Evolutionary conservation across 1,140 invertebrate species (phyloP).

Genomic region (Odontomachus brunneus): DNA sequence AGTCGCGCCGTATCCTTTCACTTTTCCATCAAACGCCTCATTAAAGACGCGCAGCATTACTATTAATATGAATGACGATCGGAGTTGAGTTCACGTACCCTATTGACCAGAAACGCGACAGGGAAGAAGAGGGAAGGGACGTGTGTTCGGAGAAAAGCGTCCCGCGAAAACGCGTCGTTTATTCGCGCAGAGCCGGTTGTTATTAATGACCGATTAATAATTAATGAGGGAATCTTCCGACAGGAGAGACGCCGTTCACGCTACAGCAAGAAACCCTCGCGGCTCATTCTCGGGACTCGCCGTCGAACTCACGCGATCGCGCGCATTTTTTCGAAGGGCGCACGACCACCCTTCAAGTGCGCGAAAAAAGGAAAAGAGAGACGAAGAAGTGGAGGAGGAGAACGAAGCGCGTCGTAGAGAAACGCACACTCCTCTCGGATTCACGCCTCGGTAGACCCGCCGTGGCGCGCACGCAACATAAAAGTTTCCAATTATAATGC

Average conservation of each 20-base stretch:
- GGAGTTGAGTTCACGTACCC: neutral
- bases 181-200: neutral
- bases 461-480: conserved; percentile 65
- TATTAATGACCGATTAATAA: conserved; percentile 27
- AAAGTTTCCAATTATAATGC: conserved; percentile 76
- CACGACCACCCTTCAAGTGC: conserved; percentile 4
- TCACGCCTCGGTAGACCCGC: conserved; percentile 66
- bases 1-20: conserved; percentile 64
- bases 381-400: neutral
- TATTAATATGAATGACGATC: neutral
- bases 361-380: neutral
- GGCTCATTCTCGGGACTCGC: no score
- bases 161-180: no score
- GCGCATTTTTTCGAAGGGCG: conserved; percentile 21
- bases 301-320: conserved; percentile 32
- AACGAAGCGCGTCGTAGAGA: conserved; percentile 52
- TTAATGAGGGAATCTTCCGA: conserved; percentile 38
- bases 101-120: neutral
- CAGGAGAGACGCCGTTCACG: conserved; percentile 22
- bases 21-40: conserved; percentile 51
- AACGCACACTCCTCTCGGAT: conserved; percentile 62
- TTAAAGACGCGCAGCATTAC: conserved; percentile 22
- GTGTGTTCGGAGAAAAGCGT: neutral
- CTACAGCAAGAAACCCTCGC: neutral
- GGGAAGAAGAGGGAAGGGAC: neutral